phyloP scores from a whole-genome alignment of 2,888 invertebrate species.

The Callosobruchus maculatus region DNA sequence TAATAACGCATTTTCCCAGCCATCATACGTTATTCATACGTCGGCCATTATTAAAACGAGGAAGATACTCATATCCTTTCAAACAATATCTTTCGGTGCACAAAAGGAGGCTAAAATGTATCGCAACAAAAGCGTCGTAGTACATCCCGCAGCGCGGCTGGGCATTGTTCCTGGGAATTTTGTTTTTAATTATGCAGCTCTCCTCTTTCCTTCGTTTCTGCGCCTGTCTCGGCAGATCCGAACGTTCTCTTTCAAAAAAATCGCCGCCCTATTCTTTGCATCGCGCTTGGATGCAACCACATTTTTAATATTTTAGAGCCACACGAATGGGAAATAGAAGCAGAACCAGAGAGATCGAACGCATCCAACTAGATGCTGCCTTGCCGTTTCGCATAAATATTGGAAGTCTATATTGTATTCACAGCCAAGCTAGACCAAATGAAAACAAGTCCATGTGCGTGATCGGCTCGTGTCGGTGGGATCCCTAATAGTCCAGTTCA shows the following conservation, averaged over 20 bases:
- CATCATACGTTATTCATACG: neutral
- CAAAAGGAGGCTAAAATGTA: neutral
- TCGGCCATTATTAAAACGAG: neutral
- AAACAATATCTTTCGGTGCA: neutral
- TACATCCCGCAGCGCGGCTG: neutral
- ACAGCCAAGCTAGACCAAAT: too few relatives aligned
- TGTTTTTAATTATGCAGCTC: neutral
- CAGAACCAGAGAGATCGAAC: neutral
- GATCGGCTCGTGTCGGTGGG: too few relatives aligned
- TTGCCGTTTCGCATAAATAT: too few relatives aligned
- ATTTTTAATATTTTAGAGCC: slow-evolving; percentile 24
- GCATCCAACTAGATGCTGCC: neutral
- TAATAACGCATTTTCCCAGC: too few relatives aligned
- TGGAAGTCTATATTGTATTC: too few relatives aligned
- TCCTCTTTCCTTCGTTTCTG: neutral
- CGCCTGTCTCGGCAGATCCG: neutral
- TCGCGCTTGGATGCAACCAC: slow-evolving; percentile 21
- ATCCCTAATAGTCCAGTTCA: too few relatives aligned
- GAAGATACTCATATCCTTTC: neutral
- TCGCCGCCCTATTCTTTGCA: slow-evolving; percentile 18
- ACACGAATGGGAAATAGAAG: slow-evolving; percentile 19
- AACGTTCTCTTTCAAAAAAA: neutral
- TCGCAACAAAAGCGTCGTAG: neutral
- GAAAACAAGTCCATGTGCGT: too few relatives aligned
- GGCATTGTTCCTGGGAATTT: neutral